Conservation (phyloP, 2,113 vertebrate genomes). For the Dinomys branickii region DNA sequence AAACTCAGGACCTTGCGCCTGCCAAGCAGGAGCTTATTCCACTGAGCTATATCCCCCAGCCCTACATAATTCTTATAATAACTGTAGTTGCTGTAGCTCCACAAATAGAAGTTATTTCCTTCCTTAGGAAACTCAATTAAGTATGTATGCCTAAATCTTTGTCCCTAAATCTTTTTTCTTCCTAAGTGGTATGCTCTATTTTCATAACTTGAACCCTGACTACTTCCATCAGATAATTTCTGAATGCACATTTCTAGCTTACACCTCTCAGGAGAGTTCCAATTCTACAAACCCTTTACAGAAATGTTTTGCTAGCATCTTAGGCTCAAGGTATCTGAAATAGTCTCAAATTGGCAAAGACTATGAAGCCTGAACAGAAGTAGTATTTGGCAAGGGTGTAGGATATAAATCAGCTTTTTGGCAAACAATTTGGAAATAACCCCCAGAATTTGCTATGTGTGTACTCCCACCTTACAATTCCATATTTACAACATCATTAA, state of each 20-base stretch:
- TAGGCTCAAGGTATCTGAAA: background rate
- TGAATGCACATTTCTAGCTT: background rate
- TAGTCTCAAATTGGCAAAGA: slow-evolving; percentile 4
- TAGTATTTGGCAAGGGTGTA: background rate
- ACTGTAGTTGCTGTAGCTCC: background rate
- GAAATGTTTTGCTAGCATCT: background rate
- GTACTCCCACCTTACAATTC: background rate
- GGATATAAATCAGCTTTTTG: background rate
- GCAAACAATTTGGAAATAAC: slow-evolving; percentile 22
- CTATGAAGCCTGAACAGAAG: slow-evolving; percentile 19
- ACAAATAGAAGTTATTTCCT: background rate
- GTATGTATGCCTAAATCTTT: background rate
- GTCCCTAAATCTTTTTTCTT: background rate
- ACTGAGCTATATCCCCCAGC: too few relatives aligned
- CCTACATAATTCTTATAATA: too few relatives aligned
- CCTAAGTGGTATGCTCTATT: background rate
- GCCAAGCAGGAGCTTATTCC: too few relatives aligned
- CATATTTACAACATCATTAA: background rate
- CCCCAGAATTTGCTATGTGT: background rate
- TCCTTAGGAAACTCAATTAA: background rate
- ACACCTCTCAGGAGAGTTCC: background rate
- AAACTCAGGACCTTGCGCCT: too few relatives aligned
- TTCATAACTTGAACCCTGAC: background rate
- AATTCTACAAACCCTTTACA: background rate
- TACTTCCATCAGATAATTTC: background rate